Conservation (phyloP, 1,140 invertebrate species). For the Hylaeus volcanicus region DNA sequence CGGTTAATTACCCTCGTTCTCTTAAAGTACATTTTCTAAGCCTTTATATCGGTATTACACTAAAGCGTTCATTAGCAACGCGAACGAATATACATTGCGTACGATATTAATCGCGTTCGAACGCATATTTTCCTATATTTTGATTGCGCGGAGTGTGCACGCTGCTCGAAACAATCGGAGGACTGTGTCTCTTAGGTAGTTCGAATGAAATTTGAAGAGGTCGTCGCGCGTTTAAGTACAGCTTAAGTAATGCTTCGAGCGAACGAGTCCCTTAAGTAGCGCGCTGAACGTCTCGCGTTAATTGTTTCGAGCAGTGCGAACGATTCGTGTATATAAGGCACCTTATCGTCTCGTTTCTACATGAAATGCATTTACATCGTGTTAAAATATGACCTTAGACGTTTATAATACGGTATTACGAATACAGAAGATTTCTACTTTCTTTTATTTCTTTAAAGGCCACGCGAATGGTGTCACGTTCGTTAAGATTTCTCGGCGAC, state of each 20-base stretch:
- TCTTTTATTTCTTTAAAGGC: no score
- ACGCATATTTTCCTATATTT: neutral
- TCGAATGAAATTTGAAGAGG: neutral
- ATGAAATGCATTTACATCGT: slow-evolving; percentile 23
- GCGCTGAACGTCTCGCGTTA: neutral
- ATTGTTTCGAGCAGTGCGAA: neutral
- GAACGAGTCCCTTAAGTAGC: no score
- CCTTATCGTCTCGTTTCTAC: neutral
- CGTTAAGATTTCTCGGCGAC: slow-evolving; percentile 29
- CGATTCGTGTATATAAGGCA: neutral
- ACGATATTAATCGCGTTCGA: neutral
- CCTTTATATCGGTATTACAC: neutral
- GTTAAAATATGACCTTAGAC: neutral
- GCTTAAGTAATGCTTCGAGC: neutral
- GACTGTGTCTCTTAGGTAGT: neutral
- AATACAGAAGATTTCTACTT: neutral
- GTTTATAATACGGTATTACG: neutral
- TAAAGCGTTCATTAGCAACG: neutral
- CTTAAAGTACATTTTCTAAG: neutral
- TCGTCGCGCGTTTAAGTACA: neutral
- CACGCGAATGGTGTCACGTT: neutral
- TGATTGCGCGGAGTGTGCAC: neutral
- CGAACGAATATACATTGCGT: neutral
- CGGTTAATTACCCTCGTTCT: neutral
- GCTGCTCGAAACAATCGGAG: neutral